A percentile compares a stretch with the other conserved stretches of the same genome.
Evolutionary conservation across 2,113 vertebrate species (phyloP).

Genomic region (Lates calcarifer): DNA sequence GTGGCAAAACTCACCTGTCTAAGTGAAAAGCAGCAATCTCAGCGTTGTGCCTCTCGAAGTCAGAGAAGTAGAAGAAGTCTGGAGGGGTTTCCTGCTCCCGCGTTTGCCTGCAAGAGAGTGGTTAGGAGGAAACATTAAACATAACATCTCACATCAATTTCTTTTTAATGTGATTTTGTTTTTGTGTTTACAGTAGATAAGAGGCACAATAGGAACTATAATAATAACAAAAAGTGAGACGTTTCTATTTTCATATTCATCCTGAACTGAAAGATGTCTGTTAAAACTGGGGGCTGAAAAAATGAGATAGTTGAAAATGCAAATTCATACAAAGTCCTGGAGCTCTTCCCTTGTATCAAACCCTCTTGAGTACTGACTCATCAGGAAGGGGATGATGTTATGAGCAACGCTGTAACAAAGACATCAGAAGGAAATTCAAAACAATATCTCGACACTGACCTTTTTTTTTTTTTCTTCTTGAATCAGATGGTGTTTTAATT

Average conservation of each 20-base stretch:
- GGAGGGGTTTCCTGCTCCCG: conserved; percentile 97
- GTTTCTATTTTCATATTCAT: not conserved
- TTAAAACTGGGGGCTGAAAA: not conserved
- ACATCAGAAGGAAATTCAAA: not conserved
- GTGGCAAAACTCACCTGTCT: conserved; percentile 88
- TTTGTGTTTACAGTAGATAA: not conserved
- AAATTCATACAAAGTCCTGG: not conserved
- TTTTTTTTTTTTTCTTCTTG: not conserved
- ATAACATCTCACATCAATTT: not conserved
- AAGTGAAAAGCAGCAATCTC: conserved; percentile 98
- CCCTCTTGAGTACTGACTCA: not conserved
- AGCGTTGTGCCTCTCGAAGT: conserved; percentile 97
- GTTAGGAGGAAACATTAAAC: not conserved
- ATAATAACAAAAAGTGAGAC: not conserved
- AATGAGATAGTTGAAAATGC: not conserved
- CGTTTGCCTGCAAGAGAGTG: conserved; percentile 88
- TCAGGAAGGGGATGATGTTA: not conserved
- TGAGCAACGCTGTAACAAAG: not conserved
- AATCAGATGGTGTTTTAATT: not conserved
- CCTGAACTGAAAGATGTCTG: not conserved
- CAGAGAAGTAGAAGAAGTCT: conserved; percentile 99
- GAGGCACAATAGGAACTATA: not conserved
- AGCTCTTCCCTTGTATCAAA: not conserved
- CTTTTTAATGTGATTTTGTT: not conserved
- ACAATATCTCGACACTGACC: not conserved